Evolutionary conservation across 2,113 vertebrate genomes (phyloP).

Genomic region (Ptilonorhynchus violaceus): DNA sequence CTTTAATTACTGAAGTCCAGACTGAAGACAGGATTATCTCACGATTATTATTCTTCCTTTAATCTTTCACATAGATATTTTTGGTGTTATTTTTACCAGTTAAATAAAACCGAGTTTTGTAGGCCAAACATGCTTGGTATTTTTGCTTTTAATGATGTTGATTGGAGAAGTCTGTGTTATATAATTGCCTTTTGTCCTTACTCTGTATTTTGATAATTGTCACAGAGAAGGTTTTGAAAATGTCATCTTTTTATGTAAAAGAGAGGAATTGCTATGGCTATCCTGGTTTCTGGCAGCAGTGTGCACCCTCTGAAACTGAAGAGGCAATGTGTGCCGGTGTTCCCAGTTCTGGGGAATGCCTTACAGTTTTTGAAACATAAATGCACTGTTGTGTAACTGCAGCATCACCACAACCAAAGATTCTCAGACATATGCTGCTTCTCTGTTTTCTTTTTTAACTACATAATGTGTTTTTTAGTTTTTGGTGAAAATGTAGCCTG

Average conservation of each 20-base stretch:
- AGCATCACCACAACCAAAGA: neutral
- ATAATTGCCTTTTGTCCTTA: neutral
- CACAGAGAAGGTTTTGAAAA: neutral
- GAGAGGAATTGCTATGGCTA: neutral
- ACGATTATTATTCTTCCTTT: neutral
- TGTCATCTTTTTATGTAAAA: neutral
- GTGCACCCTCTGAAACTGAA: neutral
- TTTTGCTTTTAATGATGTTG: neutral
- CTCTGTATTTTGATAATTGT: neutral
- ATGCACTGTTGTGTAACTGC: conserved; percentile 38
- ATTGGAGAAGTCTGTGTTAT: neutral
- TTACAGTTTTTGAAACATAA: neutral
- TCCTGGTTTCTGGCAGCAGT: neutral
- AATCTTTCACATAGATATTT: neutral
- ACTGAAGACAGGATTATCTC: neutral
- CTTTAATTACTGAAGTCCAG: neutral
- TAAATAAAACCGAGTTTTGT: neutral
- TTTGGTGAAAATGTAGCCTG: neutral
- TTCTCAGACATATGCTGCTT: neutral
- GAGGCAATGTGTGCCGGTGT: fast-evolving
- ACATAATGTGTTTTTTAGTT: neutral
- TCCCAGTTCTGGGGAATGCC: neutral
- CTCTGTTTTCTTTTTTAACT: neutral
- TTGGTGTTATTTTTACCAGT: neutral
- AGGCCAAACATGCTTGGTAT: neutral